These are phyloP conservation scores for Kryptopterus vitreolus DNA, from an alignment of 2,797 vertebrate species.

Conservation along the genomic window DNA sequence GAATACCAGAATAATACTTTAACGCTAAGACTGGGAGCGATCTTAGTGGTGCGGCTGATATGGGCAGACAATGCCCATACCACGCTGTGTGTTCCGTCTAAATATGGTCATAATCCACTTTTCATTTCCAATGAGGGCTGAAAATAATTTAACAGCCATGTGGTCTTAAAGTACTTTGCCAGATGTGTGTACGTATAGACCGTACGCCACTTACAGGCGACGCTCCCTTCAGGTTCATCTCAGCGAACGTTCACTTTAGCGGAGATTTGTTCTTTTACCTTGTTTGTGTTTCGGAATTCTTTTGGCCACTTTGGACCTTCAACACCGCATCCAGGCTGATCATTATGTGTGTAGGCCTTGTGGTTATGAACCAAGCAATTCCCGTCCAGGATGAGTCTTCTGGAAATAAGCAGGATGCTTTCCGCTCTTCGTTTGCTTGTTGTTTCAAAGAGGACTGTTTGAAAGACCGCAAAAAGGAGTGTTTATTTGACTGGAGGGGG, in stretches of 20 bases:
- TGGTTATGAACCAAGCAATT: not conserved
- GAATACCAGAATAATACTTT: not conserved
- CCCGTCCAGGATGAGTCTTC: not conserved
- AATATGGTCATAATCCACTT: not conserved
- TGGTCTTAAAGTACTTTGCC: constrained; percentile 14
- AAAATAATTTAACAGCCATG: constrained; percentile 20
- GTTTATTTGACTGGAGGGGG: no score
- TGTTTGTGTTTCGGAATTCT: no score
- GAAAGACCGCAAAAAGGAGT: constrained; percentile 11
- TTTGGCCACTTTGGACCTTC: constrained; percentile 13
- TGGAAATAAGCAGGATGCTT: constrained; percentile 16
- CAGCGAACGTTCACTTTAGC: constrained; percentile 13
- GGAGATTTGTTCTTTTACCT: constrained; percentile 4
- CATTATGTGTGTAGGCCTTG: not conserved
- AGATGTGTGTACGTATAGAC: constrained; percentile 24
- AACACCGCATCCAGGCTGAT: constrained; percentile 2
- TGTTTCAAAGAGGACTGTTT: constrained; percentile 10
- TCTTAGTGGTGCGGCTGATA: not conserved
- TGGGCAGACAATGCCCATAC: not conserved
- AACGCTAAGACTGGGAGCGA: not conserved
- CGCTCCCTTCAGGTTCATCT: not conserved
- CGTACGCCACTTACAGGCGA: constrained; percentile 2
- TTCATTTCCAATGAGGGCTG: constrained; percentile 11
- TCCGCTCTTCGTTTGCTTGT: constrained; percentile 18
- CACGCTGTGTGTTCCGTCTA: not conserved